Base-by-base conservation (phyloP, 1,140 invertebrate genomes). In the Protaetia brevitarsis region DNA sequence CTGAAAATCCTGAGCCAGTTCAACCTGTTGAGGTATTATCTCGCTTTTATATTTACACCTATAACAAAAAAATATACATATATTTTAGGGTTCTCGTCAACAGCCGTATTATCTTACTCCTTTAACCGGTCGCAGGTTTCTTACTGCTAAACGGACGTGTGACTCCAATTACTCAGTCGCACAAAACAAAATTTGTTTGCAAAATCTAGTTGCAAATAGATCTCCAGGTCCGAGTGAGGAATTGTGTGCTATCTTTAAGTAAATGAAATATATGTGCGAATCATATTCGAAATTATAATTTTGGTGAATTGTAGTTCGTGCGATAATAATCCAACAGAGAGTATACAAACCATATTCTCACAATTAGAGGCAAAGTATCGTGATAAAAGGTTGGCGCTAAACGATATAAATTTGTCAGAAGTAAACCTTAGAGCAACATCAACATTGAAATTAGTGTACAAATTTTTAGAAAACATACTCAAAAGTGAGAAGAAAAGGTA, bases 381-480 rank as follows among this genome's bases (percentile, higher is more conserved):
- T 2, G 59, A 86, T 86, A 68, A 78, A 77, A 3, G 77, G 80
- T 36, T 91, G 88, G 78, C 82, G 83, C 11, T 51, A 19, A 51
- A 10, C 3, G 41, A 51, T 23, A 51, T 51, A 1, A 51, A 51
- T 6, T 6, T 23, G 10, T 23, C 16, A 3, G 41, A 73, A 79
- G 88, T 88, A 0, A 85, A 85, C 66, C 86, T 87, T 70, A 82
- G 92, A 58, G 82, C 92, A n/a, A 85, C 89, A 69, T 82, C 93
- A 72, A 90, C 87, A 29, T 86, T 90, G 70, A 90, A 86, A 34
- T 79, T 98, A 7, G 97, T 93, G 77, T 98, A 91, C 74, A 93
- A 93, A 77, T 82, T 93, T 13, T 80, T 97, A 51, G 95, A 97
- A 80, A 90, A 88, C 72, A 94, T 98, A 72, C 79, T 97, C 26